These are phyloP conservation scores for Drosophila atripex DNA, from an alignment of 2,888 invertebrate genomes.

Conservation along the genomic window DNA sequence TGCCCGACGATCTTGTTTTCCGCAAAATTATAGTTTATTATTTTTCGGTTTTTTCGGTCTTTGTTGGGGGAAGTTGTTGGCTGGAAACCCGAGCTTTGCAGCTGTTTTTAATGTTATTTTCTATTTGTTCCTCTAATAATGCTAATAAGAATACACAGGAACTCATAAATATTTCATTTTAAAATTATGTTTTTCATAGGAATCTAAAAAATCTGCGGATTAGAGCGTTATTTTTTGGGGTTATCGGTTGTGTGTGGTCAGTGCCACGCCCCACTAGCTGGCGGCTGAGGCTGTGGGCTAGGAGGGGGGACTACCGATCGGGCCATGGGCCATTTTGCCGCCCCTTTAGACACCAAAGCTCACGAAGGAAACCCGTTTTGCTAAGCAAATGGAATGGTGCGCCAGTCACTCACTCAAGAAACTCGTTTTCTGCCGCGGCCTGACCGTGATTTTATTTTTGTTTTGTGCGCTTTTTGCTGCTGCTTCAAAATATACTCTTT, in stretches of 20 bases:
- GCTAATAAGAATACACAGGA: neutral
- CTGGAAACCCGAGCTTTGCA: slow-evolving; percentile 60
- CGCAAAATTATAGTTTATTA: slow-evolving; percentile 66
- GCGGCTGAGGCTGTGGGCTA: neutral
- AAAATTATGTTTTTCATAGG: neutral
- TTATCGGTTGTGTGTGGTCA: slow-evolving; percentile 59
- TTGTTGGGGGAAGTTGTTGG: slow-evolving; percentile 34
- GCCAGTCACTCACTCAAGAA: slow-evolving; percentile 32
- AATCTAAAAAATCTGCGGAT: slow-evolving; percentile 8
- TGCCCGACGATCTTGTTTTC: slow-evolving; percentile 14
- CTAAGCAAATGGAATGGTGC: slow-evolving; percentile 55
- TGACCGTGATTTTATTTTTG: slow-evolving; percentile 72
- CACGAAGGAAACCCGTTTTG: slow-evolving; percentile 60
- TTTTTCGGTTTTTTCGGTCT: slow-evolving; percentile 29
- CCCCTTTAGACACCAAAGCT: slow-evolving; percentile 16
- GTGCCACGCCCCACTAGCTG: slow-evolving; percentile 61
- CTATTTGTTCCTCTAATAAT: neutral
- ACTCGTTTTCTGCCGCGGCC: slow-evolving; percentile 59
- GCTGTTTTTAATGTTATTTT: slow-evolving; percentile 25
- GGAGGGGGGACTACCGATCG: neutral
- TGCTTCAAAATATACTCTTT: slow-evolving; percentile 21
- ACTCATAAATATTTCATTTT: slow-evolving; percentile 17
- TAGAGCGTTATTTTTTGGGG: slow-evolving; percentile 48
- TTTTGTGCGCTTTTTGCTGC: slow-evolving; percentile 44
- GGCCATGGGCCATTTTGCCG: slow-evolving; percentile 14